Conservation (phyloP, 2,797 vertebrate species). For the Dallia pectoralis region DNA sequence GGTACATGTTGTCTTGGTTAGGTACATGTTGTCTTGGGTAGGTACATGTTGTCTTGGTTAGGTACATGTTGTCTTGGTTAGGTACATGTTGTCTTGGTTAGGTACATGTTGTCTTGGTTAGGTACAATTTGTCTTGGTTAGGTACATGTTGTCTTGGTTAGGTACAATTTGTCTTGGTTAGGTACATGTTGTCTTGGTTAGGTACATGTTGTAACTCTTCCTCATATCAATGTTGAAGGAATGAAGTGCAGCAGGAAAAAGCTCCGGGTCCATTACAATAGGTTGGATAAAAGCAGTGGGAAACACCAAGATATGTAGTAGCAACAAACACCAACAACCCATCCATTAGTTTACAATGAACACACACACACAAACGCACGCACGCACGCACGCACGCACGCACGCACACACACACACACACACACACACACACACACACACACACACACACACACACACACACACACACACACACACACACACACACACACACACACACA, state of each 20-base stretch:
- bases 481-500: conserved; percentile 12
- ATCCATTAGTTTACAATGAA: conserved; percentile 25
- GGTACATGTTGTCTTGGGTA: too few species aligned
- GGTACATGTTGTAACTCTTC: too few species aligned
- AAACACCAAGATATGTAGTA: conserved; percentile 38
- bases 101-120: too few species aligned
- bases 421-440: conserved; percentile 12
- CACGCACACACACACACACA: conserved; percentile 5
- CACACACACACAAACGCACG: too few species aligned
- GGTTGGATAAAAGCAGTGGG: conserved; percentile 54
- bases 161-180: too few species aligned
- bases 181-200: too few species aligned
- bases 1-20: conserved; percentile 41
- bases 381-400: too few species aligned
- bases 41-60: too few species aligned
- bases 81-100: too few species aligned
- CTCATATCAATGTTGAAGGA: conserved; percentile 17
- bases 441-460: conserved; percentile 14
- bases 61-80: too few species aligned
- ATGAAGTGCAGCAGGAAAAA: conserved; percentile 53
- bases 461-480: conserved; percentile 16
- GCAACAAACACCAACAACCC: conserved; percentile 27
- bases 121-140: too few species aligned
- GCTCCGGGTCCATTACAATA: conserved; percentile 40
- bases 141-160: too few species aligned